phyloP scores from a whole-genome alignment of 2,797 vertebrate genomes.

The Brachymystax lenok region DNA sequence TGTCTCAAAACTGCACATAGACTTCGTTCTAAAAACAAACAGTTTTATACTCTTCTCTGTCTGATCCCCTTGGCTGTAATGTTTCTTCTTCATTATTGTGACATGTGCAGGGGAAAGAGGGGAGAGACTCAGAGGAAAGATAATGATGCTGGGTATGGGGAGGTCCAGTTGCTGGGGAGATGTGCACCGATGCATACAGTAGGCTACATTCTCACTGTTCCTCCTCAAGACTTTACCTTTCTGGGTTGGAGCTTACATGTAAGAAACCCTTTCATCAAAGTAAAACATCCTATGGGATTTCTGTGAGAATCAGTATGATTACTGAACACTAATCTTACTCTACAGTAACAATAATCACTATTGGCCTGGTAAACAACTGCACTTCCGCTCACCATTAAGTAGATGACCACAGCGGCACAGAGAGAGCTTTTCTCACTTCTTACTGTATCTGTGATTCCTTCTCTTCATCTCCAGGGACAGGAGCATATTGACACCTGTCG shows the following conservation, averaged over 20 bases:
- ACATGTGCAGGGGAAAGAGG: background rate
- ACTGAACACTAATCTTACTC: background rate
- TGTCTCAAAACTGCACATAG: background rate
- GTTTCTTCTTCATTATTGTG: constrained; percentile 16
- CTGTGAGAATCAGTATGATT: background rate
- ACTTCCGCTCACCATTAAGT: background rate
- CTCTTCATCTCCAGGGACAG: background rate
- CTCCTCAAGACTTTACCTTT: background rate
- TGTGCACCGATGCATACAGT: background rate
- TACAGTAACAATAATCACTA: background rate
- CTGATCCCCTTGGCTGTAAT: no score
- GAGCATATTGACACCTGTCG: background rate
- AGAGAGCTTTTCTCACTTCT: background rate
- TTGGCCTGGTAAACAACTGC: background rate
- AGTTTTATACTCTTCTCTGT: no score
- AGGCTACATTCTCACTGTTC: background rate
- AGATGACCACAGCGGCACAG: background rate
- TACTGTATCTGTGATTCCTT: background rate
- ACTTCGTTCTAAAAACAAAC: no score
- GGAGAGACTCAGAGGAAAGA: constrained; percentile 12
- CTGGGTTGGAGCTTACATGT: background rate
- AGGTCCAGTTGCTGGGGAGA: constrained; percentile 6
- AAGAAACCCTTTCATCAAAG: background rate
- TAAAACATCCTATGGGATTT: background rate
- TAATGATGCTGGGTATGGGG: background rate